Base-by-base conservation (phyloP, 2,888 invertebrate species). In the Escarpia spicata region DNA sequence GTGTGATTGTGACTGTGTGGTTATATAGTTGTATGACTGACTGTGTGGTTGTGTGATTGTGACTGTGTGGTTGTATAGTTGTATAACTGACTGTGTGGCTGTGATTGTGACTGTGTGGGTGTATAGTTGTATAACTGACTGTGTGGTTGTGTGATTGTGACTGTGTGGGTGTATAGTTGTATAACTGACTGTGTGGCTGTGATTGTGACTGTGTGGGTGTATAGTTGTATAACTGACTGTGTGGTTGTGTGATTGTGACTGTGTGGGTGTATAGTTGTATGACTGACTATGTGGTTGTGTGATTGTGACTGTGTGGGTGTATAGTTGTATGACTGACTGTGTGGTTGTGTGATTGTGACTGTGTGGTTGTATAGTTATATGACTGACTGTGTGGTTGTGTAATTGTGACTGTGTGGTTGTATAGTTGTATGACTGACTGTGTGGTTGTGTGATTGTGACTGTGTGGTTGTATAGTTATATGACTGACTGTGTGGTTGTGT, bases 351-450 rank as follows among this genome's bases (percentile, higher is more conserved):
- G 60, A 3, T 4, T 60, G 60, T 60, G 60, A 26, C 19, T 15
- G 60, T 60, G 45, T 45, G 19, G 90, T 0, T 43, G 19, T n/a
- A 9, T 37, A 10, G 8, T 43, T 92, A 6, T 19, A 19, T 94
- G 97, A 26, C 4, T 60, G 60, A 8, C 26, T 4, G 1, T 60
- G 60, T 60, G 60, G 15, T 3, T 15, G 26, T 60, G 60, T 60
- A 0, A 4, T 60, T 60, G 60, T 60, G n/a, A 26, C 19, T 26
- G 19, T 75, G 75, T 75, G 75, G 75, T 2, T 75, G 75, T 75
- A 26, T 75, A 26, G 19, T 75, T n/a, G 19, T 75, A 26, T 75
- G 6, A n/a, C 2, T 75, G 75, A 2, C 19, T 75, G 75, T 75
- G 75, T 75, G 75, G 15, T 19, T 19, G 26, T 75, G 75, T 75